Base-by-base conservation (phyloP, 2,113 vertebrate genomes). In the Sprattus sprattus region DNA sequence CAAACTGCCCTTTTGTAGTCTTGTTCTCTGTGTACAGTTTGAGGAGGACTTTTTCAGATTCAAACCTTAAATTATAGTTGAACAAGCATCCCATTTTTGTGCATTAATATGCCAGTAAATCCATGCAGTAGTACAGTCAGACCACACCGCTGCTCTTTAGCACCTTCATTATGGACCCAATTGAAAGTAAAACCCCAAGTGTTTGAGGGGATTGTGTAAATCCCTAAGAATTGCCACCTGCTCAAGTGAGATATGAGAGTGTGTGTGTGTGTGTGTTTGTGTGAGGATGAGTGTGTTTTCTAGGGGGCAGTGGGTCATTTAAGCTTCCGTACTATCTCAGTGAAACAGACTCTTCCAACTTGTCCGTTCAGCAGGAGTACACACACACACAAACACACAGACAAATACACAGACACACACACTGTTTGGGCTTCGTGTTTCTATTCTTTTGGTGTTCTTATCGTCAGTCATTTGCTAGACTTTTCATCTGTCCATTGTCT, bases 291-390 rank as follows among this genome's bases (percentile, higher is more conserved):
- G 45, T 81, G 75, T 80, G 64, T 54, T 81, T 75, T 81, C 28
- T 13, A 45, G 49, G 64, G 64, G 64, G n/a, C 64, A 71, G 64
- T 9, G 64, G 46, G 64, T 83, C 82, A 86, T 86, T 90, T 84
- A 90, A 81, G 81, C 39, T 81, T 50, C 87, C n/a, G 54, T 22
- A 15, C 64, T 85, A 87, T 88, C 87, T 86, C 82, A 67, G 28
- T 45, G 71, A 67, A 82, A 44, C 87, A 89, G 85, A 83, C 82
- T 82, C 81, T 25, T 54, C 52, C 22, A 75, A 0, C 57, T 64
- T 45, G 46, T 22, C 32, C 81, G 52, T 45, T 54, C 13, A 25
- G 57, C 25, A 57, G 45, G 52, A 32, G 20, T 44, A 80, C 39
- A 87, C 25, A 71, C 64, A 71, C 64, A 71, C 64, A 32, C 64